These are phyloP conservation scores for Selene dorsalis DNA, from an alignment of 2,797 vertebrate genomes.

Conservation along the genomic window DNA sequence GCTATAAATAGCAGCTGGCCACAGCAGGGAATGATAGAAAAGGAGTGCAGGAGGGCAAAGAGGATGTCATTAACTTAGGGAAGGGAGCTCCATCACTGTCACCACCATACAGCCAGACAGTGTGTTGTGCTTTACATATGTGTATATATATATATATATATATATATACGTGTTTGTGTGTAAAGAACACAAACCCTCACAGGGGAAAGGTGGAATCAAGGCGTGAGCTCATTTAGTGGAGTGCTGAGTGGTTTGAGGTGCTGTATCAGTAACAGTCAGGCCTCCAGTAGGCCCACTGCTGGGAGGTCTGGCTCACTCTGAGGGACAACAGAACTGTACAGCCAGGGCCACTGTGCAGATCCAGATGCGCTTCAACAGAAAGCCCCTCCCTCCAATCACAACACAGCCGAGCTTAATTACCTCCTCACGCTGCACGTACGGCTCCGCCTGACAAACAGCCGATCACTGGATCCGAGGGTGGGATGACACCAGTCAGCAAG, in stretches of 20 bases:
- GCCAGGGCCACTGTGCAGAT: conserved; percentile 47
- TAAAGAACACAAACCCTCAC: conserved; percentile 33
- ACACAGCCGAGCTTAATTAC: conserved; percentile 66
- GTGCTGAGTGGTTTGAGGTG: conserved; percentile 63
- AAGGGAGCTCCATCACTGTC: conserved; percentile 72
- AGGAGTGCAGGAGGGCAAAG: conserved; percentile 64
- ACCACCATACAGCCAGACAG: conserved; percentile 30
- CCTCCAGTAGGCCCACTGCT: conserved; percentile 58
- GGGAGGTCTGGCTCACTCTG: conserved; percentile 53
- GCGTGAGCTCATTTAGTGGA: conserved; percentile 64
- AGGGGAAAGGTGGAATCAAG: conserved; percentile 59
- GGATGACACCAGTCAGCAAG: conserved; percentile 40
- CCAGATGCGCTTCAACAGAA: conserved; percentile 35
- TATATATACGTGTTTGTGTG: conserved; percentile 3
- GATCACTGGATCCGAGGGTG: conserved; percentile 38
- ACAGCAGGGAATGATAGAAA: conserved; percentile 61
- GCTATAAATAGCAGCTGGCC: conserved; percentile 74
- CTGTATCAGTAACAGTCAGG: conserved; percentile 70
- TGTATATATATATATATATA: background rate
- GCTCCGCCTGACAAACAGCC: conserved; percentile 55
- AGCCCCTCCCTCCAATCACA: conserved; percentile 24
- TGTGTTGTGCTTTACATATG: conserved; percentile 16
- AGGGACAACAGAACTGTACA: conserved; percentile 50
- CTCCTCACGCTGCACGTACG: conserved; percentile 30
- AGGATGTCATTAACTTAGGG: conserved; percentile 68